Base-by-base conservation (phyloP, 2,797 vertebrate genomes). In the Acridotheres tristis region DNA sequence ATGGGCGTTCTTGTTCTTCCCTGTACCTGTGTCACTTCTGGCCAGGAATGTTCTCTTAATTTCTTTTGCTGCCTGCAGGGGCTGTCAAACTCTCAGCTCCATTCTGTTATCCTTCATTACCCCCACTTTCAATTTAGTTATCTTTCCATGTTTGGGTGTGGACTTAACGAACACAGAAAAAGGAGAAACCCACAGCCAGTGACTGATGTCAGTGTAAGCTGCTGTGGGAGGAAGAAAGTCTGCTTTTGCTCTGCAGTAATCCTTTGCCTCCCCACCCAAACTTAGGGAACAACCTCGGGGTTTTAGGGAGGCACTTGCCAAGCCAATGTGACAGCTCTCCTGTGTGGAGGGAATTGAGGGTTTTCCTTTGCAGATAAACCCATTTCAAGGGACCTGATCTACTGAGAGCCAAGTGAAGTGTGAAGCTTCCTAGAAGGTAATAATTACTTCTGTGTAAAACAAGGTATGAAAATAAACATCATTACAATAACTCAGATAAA, bases 381-480 rank as follows among this genome's bases (percentile, higher is more conserved):
- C 65, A n/a, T 63, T 94, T 80, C 27, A n/a, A 67, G 68, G 23
- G 76, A 85, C 65, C 85, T 89, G 66, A 77, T 77, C 78, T 81
- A 27, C 69, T 32, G 51, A 89, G 84, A 77, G 61, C 18, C 2
- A n/a, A 78, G 61, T 84, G 53, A 76, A 75, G 19, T 43, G 48
- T 55, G 32, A 83, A 45, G 61, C 78, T 96, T 82, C 78, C 51
- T 55, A 76, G 73, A 76, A 86, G n/a, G 68, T 85, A 85, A 61
- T 91, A 67, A 89, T 93, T 90, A 75, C 43, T 79, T 94, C 53
- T 77, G 40, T 74, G 53, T 90, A 79, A 62, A 78, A 88, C 68
- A n/a, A 82, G 67, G 43, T 36, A 71, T 26, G 17, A 69, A 93
- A 90, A 63, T 55, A 90, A 94, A 27, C 38, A 57, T 61, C 2